A percentile compares a stretch with the other conserved stretches of the same genome.
Evolutionary conservation across 2,888 invertebrate species (phyloP).

Genomic region (Melangyna quadrimaculata): DNA sequence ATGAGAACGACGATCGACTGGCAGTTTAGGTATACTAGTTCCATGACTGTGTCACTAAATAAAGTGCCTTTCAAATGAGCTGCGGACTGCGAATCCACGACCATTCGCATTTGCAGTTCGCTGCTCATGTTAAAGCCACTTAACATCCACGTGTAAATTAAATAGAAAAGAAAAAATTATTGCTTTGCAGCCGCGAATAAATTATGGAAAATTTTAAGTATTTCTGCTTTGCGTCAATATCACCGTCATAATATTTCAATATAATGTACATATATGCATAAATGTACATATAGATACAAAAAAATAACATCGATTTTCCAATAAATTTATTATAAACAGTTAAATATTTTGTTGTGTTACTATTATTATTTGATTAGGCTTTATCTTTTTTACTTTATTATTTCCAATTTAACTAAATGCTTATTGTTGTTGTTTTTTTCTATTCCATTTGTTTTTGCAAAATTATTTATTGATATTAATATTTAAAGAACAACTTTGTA

Average conservation of each 20-base stretch:
- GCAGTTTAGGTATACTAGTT: too few species aligned
- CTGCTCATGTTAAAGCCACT: too few species aligned
- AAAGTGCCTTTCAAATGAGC: too few species aligned
- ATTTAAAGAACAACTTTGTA: conserved; percentile 5
- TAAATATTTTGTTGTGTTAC: neutral
- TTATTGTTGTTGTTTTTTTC: neutral
- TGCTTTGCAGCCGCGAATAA: conserved; percentile 11
- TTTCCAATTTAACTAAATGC: neutral
- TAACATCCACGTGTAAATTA: conserved; percentile 37
- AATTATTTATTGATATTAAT: neutral
- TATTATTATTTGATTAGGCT: neutral
- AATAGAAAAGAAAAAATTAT: neutral
- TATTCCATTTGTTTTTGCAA: neutral
- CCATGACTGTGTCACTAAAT: too few species aligned
- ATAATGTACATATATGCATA: neutral
- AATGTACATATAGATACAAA: neutral
- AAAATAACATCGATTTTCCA: neutral
- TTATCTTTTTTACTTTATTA: neutral
- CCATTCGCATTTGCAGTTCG: too few species aligned
- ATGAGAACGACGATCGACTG: too few species aligned
- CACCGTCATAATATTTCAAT: neutral
- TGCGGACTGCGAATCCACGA: too few species aligned
- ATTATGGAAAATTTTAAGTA: conserved; percentile 27
- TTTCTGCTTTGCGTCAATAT: neutral
- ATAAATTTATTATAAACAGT: neutral